Evolutionary conservation across 2,888 invertebrate species (phyloP).

Genomic region (Alviniconcha strummeri): DNA sequence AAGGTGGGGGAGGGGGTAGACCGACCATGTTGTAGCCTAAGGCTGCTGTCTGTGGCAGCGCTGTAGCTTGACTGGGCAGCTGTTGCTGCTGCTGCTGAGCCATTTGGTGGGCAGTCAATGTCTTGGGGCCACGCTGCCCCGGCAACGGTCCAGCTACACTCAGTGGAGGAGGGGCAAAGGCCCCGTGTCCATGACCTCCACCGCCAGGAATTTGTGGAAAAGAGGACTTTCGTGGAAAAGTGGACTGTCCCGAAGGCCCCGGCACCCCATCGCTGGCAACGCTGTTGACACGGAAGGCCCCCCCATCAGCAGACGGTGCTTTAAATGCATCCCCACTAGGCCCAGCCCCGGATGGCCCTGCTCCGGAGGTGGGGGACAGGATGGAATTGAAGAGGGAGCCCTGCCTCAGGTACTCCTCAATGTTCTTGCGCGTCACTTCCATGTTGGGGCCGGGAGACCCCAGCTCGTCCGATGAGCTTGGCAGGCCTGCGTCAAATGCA

Average conservation of each 20-base stretch:
- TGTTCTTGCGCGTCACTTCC: slow-evolving; percentile 71
- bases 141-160: slow-evolving; percentile 26
- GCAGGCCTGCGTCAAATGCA: slow-evolving; percentile 34
- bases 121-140: slow-evolving; percentile 20
- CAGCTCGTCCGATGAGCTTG: slow-evolving; percentile 39
- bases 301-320: slow-evolving; percentile 89
- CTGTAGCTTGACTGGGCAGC: slow-evolving; percentile 15
- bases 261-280: slow-evolving; percentile 20
- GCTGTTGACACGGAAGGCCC: slow-evolving; percentile 73
- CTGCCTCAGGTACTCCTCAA: slow-evolving; percentile 71
- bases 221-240: slow-evolving; percentile 13
- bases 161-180: slow-evolving; percentile 46
- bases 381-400: slow-evolving; percentile 61
- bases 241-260: slow-evolving; percentile 22
- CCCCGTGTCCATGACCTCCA: slow-evolving; percentile 33
- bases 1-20: slow-evolving; percentile 65
- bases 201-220: slow-evolving; percentile 19
- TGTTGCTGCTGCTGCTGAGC: slow-evolving; percentile 43
- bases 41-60: slow-evolving; percentile 30
- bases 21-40: slow-evolving; percentile 36
- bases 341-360: slow-evolving; percentile 23
- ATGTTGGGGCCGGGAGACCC: slow-evolving; percentile 66
- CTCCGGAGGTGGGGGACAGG: slow-evolving; percentile 40
- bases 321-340: slow-evolving; percentile 40
- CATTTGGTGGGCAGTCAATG: slow-evolving; percentile 33